Percentiles rank a stretch among this genome's conserved stretches.
phyloP scores from a whole-genome alignment of 2,888 invertebrate genomes.

The Serripes groenlandicus region DNA sequence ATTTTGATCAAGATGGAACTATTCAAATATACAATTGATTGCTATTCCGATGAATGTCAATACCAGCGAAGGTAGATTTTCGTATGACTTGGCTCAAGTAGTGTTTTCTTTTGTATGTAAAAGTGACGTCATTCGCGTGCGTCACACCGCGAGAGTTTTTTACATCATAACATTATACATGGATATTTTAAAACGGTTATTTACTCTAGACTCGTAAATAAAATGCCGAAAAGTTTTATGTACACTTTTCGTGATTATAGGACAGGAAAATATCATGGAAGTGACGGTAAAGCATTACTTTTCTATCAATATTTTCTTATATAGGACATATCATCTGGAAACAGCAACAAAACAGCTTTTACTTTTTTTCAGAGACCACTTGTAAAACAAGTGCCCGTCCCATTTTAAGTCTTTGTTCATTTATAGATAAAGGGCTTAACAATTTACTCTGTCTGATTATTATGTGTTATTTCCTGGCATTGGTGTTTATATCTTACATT shows the following conservation, averaged over 20 bases:
- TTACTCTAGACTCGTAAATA: slow-evolving; percentile 36
- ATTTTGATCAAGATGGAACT: too few species aligned
- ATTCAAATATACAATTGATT: too few species aligned
- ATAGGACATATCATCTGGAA: too few species aligned
- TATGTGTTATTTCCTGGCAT: neutral
- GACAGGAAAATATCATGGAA: slow-evolving; percentile 70
- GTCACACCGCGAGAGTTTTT: slow-evolving; percentile 14
- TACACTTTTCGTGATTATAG: slow-evolving; percentile 75
- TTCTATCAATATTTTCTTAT: neutral
- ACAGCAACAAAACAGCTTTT: neutral
- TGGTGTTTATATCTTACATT: neutral
- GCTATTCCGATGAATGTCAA: too few species aligned
- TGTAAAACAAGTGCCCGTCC: slow-evolving; percentile 63
- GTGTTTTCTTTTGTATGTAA: too few species aligned
- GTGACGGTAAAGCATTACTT: slow-evolving; percentile 59
- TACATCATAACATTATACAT: neutral
- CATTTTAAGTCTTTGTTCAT: neutral
- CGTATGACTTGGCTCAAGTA: too few species aligned
- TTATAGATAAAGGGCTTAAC: too few species aligned
- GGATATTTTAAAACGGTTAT: neutral
- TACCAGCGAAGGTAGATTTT: too few species aligned
- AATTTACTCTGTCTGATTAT: too few species aligned
- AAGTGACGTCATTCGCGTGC: slow-evolving; percentile 28
- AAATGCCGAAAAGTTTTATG: slow-evolving; percentile 78
- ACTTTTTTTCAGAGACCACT: slow-evolving; percentile 22